A percentile compares a stretch with the other conserved stretches of the same genome.
Conservation (phyloP, 2,797 vertebrate genomes). For the Hipposideros larvatus region DNA sequence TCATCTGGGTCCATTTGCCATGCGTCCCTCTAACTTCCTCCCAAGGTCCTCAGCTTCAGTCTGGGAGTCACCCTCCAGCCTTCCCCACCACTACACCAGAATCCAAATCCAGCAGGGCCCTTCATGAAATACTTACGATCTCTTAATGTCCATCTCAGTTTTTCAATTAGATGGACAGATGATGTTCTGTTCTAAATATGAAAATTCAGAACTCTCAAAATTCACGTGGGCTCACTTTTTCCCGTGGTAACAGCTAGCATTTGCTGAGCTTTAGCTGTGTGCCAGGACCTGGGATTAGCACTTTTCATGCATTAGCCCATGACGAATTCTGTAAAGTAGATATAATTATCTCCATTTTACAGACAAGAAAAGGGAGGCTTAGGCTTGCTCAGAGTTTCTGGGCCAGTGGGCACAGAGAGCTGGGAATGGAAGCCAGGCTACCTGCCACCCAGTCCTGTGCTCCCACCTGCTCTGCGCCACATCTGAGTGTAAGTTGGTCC, state of each 20-base stretch:
- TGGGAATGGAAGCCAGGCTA: not conserved
- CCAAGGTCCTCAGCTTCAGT: not conserved
- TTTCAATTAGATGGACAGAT: not conserved
- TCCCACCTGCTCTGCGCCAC: not conserved
- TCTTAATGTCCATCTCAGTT: not conserved
- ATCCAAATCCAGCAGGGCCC: not conserved
- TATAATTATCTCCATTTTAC: not conserved
- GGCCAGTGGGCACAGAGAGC: not conserved
- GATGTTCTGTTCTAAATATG: not conserved
- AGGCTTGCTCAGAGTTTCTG: not conserved
- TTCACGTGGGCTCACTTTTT: not conserved
- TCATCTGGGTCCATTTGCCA: not conserved
- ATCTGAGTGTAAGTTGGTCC: not conserved
- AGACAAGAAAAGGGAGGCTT: not conserved
- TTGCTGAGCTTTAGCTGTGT: not conserved
- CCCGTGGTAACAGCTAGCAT: not conserved
- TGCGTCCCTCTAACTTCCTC: not conserved
- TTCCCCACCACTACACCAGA: not conserved
- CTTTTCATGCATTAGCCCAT: not conserved
- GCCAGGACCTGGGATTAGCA: not conserved
- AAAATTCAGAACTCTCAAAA: constrained; percentile 7
- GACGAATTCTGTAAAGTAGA: not conserved
- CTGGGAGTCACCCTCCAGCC: not conserved
- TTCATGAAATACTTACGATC: not conserved
- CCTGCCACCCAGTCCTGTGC: not conserved